phyloP scores from a whole-genome alignment of 2,888 invertebrate genomes.

The Agriopis marginaria region DNA sequence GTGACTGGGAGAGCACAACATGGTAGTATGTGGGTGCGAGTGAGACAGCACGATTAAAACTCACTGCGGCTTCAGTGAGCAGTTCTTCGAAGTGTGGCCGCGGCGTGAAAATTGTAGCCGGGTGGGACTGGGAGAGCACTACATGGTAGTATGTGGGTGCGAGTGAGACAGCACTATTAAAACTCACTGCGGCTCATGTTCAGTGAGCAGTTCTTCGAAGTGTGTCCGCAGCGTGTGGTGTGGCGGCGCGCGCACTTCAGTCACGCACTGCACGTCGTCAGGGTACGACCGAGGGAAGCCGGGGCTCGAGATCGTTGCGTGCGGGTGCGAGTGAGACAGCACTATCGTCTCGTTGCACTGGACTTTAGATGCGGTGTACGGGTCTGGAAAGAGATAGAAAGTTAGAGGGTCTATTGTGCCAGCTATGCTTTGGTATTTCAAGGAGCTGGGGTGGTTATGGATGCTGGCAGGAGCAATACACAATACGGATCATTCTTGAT shows the following conservation, averaged over 20 bases:
- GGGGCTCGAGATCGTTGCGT: slow-evolving; percentile 91
- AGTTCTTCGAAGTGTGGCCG: background rate
- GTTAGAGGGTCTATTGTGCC: background rate
- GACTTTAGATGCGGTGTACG: slow-evolving; percentile 73
- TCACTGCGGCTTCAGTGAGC: too few relatives aligned
- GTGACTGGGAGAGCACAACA: slow-evolving; percentile 53
- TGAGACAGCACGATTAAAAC: slow-evolving; percentile 65
- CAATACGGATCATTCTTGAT: too few relatives aligned
- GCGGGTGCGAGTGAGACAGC: slow-evolving; percentile 88
- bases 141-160: slow-evolving; percentile 88
- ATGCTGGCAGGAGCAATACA: too few relatives aligned
- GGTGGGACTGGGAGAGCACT: background rate
- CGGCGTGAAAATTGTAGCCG: too few relatives aligned
- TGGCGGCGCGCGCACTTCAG: slow-evolving; percentile 89
- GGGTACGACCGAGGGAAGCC: slow-evolving; percentile 93
- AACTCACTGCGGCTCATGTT: slow-evolving; percentile 92
- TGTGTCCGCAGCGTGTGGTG: slow-evolving; percentile 90
- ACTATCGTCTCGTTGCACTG: slow-evolving; percentile 90
- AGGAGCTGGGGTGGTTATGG: too few relatives aligned
- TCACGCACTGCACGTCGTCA: slow-evolving; percentile 91
- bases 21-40: slow-evolving; percentile 88
- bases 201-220: slow-evolving; percentile 92
- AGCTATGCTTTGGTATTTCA: too few relatives aligned
- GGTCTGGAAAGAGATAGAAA: slow-evolving; percentile 65
- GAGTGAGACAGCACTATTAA: slow-evolving; percentile 75